Evolutionary conservation across 2,113 vertebrate species (phyloP).

Genomic region (Dryoscopus gambensis): DNA sequence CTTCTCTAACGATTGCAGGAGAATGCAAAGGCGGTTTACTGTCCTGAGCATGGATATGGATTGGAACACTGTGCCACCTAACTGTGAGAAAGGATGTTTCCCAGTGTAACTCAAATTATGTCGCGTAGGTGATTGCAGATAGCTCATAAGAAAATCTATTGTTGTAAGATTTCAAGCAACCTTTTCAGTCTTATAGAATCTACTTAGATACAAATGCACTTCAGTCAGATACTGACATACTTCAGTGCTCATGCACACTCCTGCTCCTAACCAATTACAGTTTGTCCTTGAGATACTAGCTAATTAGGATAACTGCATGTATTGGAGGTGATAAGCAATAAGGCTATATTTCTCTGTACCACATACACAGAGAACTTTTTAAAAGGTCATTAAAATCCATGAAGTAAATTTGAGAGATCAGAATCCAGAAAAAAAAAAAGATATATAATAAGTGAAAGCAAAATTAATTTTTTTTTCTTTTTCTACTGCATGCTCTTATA

Average conservation of each 20-base stretch:
- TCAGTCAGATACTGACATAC: neutral
- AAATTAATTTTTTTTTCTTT: neutral
- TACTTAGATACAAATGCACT: neutral
- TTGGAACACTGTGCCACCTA: neutral
- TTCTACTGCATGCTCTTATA: fast-evolving
- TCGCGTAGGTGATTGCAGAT: neutral
- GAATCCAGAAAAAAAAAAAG: neutral
- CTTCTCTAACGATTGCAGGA: neutral
- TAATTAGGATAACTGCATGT: neutral
- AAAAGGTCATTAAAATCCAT: neutral
- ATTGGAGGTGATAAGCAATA: neutral
- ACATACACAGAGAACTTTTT: neutral
- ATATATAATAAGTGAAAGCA: neutral
- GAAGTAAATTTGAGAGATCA: neutral
- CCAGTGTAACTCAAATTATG: neutral
- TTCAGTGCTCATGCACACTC: neutral
- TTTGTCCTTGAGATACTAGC: neutral
- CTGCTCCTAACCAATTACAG: neutral
- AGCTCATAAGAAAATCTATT: neutral
- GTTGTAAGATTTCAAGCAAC: neutral
- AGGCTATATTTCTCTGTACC: neutral
- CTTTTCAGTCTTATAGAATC: neutral
- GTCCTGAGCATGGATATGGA: neutral
- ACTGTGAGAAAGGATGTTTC: neutral
- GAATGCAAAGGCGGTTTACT: neutral